phyloP scores from a whole-genome alignment of 2,113 vertebrate species.

The Garra rufa region DNA sequence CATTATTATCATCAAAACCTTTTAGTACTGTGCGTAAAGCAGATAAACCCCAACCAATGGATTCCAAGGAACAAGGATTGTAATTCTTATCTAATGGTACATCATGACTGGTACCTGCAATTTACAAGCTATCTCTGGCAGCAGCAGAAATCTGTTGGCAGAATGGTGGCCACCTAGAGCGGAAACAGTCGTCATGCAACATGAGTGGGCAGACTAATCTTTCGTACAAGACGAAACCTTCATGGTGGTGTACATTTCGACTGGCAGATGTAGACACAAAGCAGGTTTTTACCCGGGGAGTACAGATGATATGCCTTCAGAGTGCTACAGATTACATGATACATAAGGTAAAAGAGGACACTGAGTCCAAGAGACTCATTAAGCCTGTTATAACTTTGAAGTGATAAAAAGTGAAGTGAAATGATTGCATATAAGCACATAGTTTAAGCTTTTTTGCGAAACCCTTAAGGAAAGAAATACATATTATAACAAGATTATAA shows the following conservation, averaged over 20 bases:
- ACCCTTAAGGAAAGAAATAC: neutral
- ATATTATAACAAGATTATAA: neutral
- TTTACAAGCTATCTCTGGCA: slow-evolving; percentile 38
- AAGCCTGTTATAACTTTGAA: neutral
- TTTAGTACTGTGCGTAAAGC: slow-evolving; percentile 34
- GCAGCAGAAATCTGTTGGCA: slow-evolving; percentile 12
- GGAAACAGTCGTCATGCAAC: slow-evolving; percentile 29
- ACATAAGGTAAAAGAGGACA: slow-evolving; percentile 9
- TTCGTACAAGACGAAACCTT: slow-evolving; percentile 37
- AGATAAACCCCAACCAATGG: slow-evolving; percentile 41
- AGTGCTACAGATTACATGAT: slow-evolving; percentile 18
- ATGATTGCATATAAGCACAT: neutral
- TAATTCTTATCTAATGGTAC: slow-evolving; percentile 49
- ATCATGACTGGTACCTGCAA: slow-evolving; percentile 38
- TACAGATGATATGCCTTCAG: slow-evolving; percentile 29
- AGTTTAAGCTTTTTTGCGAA: neutral
- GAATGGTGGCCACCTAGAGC: slow-evolving; percentile 34
- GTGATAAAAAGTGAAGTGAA: neutral
- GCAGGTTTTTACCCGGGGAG: slow-evolving; percentile 41
- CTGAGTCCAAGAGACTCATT: slow-evolving; percentile 19
- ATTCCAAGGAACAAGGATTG: slow-evolving; percentile 24
- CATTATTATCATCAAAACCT: slow-evolving; percentile 49
- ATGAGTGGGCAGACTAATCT: slow-evolving; percentile 46
- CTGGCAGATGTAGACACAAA: slow-evolving; percentile 46
- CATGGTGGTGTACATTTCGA: slow-evolving; percentile 48